Evolutionary conservation across 2,888 invertebrate species (phyloP).

Genomic region (Caenorhabditis sp.): DNA sequence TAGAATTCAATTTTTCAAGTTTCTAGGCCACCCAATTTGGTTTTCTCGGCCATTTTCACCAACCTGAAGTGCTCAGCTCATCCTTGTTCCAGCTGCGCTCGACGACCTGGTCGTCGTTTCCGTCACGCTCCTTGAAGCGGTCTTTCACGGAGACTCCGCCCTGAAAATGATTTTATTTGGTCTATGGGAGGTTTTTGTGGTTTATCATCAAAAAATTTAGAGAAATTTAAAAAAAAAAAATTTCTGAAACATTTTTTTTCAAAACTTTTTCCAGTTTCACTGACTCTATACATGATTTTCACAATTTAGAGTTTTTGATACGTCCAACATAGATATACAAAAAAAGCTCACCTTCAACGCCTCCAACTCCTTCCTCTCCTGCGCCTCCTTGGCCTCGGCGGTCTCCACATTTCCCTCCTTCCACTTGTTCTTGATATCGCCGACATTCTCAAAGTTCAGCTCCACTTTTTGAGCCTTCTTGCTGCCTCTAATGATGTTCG

Average conservation of each 20-base stretch:
- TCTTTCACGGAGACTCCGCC: slow-evolving; percentile 80
- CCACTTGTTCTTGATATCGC: slow-evolving; percentile 83
- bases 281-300: too few relatives aligned
- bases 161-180: slow-evolving; percentile 43
- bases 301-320: too few relatives aligned
- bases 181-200: neutral
- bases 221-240: too few relatives aligned
- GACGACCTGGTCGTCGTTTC: slow-evolving; percentile 68
- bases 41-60: neutral
- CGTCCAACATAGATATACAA: too few relatives aligned
- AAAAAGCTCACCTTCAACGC: slow-evolving; percentile 76
- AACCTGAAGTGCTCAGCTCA: slow-evolving; percentile 81
- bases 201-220: too few relatives aligned
- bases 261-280: neutral
- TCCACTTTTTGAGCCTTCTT: slow-evolving; percentile 73
- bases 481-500: slow-evolving; percentile 73
- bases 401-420: slow-evolving; percentile 83
- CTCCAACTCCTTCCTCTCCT: slow-evolving; percentile 80
- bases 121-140: slow-evolving; percentile 80
- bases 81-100: slow-evolving; percentile 78
- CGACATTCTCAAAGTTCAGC: slow-evolving; percentile 78
- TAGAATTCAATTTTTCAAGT: too few relatives aligned
- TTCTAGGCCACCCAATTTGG: too few relatives aligned
- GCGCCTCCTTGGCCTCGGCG: slow-evolving; percentile 78
- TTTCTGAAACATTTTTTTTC: neutral